phyloP scores from a whole-genome alignment of 2,797 vertebrate species.

The Paratrypauchen microcephalus region DNA sequence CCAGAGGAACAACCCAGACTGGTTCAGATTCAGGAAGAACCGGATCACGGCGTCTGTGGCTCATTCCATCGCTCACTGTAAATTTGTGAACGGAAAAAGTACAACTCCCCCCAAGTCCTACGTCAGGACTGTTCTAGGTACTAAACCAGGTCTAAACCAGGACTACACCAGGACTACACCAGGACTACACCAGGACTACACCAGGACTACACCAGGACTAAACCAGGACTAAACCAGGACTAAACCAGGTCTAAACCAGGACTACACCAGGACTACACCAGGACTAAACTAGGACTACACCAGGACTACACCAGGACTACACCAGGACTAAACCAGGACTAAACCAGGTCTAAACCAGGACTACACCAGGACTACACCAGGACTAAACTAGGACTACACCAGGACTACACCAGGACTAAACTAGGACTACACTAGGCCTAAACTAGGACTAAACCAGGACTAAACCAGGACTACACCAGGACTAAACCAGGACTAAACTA shows the following conservation, averaged over 20 bases:
- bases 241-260: not conserved
- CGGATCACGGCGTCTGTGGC: slow-evolving; percentile 82
- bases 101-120: slow-evolving; percentile 74
- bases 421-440: not conserved
- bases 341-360: too few species aligned
- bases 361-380: not conserved
- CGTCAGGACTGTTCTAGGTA: slow-evolving; percentile 71
- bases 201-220: too few species aligned
- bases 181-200: too few species aligned
- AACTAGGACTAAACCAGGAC: not conserved
- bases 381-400: not conserved
- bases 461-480: not conserved
- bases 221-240: too few species aligned
- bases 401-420: not conserved
- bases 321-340: too few species aligned
- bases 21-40: slow-evolving; percentile 80
- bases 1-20: slow-evolving; percentile 74
- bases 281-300: not conserved
- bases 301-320: too few species aligned
- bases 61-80: slow-evolving; percentile 73
- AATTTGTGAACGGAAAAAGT: slow-evolving; percentile 66
- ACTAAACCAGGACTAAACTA: not conserved
- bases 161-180: not conserved
- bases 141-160: not conserved
- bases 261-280: not conserved